Conservation (phyloP, 2,113 vertebrate genomes). For the Heterotis niloticus region DNA sequence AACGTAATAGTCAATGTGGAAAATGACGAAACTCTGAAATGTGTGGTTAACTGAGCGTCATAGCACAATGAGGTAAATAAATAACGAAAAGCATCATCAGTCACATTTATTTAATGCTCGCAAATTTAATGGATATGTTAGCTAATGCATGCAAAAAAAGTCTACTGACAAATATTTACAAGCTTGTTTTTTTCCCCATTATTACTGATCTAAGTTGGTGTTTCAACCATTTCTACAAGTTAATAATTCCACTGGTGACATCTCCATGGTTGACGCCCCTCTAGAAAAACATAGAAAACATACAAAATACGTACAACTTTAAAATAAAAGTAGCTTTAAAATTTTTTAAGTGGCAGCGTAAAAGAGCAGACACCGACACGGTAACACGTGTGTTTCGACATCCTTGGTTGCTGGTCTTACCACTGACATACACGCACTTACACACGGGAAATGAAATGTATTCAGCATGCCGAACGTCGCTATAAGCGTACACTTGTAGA, state of each 20-base stretch:
- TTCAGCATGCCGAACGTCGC: not conserved
- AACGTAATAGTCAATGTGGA: slow-evolving; percentile 8
- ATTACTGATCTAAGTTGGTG: not conserved
- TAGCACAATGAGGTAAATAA: slow-evolving; percentile 7
- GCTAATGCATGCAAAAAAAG: slow-evolving; percentile 18
- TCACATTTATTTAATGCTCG: not conserved
- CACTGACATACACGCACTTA: not conserved
- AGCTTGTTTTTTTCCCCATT: not conserved
- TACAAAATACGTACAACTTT: slow-evolving; percentile 42
- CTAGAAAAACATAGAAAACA: slow-evolving; percentile 44
- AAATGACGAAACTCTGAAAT: not conserved
- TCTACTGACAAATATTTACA: slow-evolving; percentile 15
- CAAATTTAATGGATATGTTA: slow-evolving; percentile 8
- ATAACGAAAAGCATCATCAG: not conserved
- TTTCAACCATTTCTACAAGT: not conserved
- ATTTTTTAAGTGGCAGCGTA: slow-evolving; percentile 9
- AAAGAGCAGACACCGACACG: not conserved
- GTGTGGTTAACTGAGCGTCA: not conserved
- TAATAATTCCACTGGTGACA: slow-evolving; percentile 4
- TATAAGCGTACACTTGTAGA: slow-evolving; percentile 28
- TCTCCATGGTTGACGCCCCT: not conserved
- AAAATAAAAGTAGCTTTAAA: slow-evolving; percentile 36
- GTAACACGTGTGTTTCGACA: not conserved
- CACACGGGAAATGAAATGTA: slow-evolving; percentile 17
- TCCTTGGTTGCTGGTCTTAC: slow-evolving; percentile 2